These are phyloP conservation scores for Drosophila nigrodunni DNA, from an alignment of 1,140 invertebrate genomes.

Conservation along the genomic window DNA sequence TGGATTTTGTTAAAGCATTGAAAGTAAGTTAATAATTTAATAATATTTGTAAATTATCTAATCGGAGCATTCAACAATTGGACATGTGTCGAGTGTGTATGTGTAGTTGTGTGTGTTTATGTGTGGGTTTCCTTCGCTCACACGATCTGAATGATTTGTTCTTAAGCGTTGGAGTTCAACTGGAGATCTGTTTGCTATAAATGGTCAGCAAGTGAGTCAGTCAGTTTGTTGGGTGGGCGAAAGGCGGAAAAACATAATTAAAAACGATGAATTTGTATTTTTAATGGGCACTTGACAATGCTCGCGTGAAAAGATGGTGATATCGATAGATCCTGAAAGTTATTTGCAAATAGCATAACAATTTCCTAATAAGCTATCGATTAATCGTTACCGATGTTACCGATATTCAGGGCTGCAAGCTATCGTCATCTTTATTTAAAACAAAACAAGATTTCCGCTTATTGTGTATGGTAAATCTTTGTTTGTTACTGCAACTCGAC, in stretches of 20 bases:
- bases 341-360: not conserved
- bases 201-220: conserved; percentile 29
- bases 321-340: not conserved
- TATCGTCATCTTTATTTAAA: conserved; percentile 1
- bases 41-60: conserved; percentile 27
- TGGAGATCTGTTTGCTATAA: conserved; percentile 20
- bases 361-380: not conserved
- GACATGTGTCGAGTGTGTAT: not conserved
- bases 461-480: conserved; percentile 37
- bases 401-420: not conserved
- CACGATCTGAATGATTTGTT: conserved; percentile 17
- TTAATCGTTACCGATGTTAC: not conserved
- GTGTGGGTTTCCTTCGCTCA: conserved; percentile 26
- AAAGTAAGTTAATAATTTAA: conserved; percentile 26
- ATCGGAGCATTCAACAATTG: not conserved
- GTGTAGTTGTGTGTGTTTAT: not conserved
- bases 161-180: conserved; percentile 12
- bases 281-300: conserved; percentile 3
- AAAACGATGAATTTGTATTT: conserved; percentile 12
- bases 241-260: conserved; percentile 41
- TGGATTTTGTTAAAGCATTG: conserved; percentile 23
- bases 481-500: conserved; percentile 51
- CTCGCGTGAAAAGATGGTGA: not conserved
- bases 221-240: conserved; percentile 27
- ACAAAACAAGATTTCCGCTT: conserved; percentile 43